Conservation (phyloP, 1,140 invertebrate species). For the Trichomalopsis sarcophagae region DNA sequence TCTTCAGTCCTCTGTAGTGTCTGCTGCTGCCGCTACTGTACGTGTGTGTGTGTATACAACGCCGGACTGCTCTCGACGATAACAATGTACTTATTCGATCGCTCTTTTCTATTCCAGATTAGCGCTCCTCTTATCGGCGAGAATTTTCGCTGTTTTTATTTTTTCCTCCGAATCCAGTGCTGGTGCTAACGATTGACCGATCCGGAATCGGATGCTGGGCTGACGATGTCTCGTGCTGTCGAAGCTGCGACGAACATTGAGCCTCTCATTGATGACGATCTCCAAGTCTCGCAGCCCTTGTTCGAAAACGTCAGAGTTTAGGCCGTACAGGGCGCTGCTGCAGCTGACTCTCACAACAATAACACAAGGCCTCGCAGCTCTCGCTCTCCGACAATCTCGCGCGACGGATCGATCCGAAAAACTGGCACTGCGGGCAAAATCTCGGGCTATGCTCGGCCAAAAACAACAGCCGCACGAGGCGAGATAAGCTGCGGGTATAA, state of each 20-base stretch:
- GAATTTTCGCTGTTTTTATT: not conserved
- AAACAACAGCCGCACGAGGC: no score
- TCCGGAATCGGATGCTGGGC: not conserved
- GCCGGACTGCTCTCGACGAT: not conserved
- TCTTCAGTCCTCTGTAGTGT: not conserved
- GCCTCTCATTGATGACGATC: conserved; percentile 21
- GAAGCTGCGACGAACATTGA: not conserved
- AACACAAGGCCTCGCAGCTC: no score
- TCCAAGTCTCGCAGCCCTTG: not conserved
- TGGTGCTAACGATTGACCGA: not conserved
- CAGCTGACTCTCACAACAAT: not conserved
- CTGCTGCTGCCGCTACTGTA: not conserved
- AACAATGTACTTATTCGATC: not conserved
- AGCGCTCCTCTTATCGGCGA: not conserved
- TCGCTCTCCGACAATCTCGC: not conserved
- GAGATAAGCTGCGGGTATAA: no score
- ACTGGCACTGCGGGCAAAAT: no score
- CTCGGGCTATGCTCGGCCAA: no score
- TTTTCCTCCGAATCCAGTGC: not conserved
- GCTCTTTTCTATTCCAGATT: conserved; percentile 17
- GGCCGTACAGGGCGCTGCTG: not conserved
- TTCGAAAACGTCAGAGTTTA: not conserved
- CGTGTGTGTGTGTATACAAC: not conserved
- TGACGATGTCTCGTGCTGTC: not conserved
- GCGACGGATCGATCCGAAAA: no score